phyloP scores from a whole-genome alignment of 1,140 invertebrate species.

The Teleogryllus occipitalis region DNA sequence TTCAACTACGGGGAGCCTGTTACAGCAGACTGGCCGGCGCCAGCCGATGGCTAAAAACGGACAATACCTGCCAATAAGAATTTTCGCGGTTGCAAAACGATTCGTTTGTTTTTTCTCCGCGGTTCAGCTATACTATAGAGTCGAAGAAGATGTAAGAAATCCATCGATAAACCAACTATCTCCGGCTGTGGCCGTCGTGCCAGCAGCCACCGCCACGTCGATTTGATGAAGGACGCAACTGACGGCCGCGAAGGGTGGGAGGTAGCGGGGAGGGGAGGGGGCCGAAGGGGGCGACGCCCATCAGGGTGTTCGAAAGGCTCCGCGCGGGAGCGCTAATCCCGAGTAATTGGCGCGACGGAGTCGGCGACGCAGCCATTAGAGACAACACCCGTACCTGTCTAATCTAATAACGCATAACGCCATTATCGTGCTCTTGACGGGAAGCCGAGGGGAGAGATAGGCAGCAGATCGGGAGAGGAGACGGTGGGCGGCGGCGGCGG shows the following conservation, averaged over 20 bases:
- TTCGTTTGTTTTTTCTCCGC: no score
- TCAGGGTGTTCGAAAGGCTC: neutral
- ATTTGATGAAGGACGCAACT: neutral
- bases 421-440: neutral
- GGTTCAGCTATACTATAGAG: no score
- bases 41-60: no score
- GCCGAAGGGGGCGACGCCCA: no score
- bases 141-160: no score
- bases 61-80: no score
- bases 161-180: no score
- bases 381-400: conserved; percentile 3
- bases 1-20: no score
- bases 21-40: no score
- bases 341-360: neutral
- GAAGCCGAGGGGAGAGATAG: neutral
- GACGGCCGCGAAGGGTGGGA: neutral
- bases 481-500: no score
- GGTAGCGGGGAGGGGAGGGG: neutral
- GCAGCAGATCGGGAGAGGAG: no score
- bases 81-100: no score
- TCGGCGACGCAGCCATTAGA: conserved; percentile 2
- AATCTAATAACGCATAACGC: conserved; percentile 1
- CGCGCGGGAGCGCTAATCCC: neutral
- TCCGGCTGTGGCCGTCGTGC: neutral
- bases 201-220: neutral